Evolutionary conservation across 2,797 vertebrate genomes (phyloP).

Genomic region (Argya squamiceps): DNA sequence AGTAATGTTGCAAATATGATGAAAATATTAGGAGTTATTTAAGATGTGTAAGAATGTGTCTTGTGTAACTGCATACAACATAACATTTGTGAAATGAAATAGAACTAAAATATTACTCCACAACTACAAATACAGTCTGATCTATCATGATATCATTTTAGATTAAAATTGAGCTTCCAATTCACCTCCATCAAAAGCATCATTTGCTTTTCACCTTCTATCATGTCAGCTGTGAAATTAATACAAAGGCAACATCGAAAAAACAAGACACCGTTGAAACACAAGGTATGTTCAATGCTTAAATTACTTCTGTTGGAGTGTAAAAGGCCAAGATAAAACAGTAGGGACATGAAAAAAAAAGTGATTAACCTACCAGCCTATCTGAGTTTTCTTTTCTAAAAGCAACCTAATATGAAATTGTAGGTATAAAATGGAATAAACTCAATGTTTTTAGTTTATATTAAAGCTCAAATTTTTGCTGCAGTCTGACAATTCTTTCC

Average conservation of each 20-base stretch:
- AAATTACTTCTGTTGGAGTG: background rate
- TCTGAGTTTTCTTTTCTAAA: background rate
- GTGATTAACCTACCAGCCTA: background rate
- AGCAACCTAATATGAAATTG: background rate
- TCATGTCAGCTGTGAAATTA: slow-evolving; percentile 97
- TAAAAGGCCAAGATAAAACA: background rate
- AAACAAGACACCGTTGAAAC: slow-evolving; percentile 91
- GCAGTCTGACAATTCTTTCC: background rate
- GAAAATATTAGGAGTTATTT: background rate
- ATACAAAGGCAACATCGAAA: slow-evolving; percentile 90
- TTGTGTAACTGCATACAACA: background rate
- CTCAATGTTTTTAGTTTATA: background rate
- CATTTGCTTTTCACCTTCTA: slow-evolving; percentile 96
- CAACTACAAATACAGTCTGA: slow-evolving; percentile 35
- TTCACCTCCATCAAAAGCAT: slow-evolving; percentile 94
- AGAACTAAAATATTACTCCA: background rate
- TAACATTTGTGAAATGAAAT: slow-evolving; percentile 16
- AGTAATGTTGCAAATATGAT: slow-evolving; percentile 30
- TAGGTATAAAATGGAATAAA: background rate
- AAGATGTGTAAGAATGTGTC: background rate
- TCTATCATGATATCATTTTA: slow-evolving; percentile 73
- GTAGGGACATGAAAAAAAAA: background rate
- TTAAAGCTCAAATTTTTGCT: background rate
- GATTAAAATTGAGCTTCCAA: slow-evolving; percentile 95
- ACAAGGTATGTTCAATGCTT: slow-evolving; percentile 80